phyloP scores from a whole-genome alignment of 2,113 vertebrate species.

The Triplophysa dalaica region DNA sequence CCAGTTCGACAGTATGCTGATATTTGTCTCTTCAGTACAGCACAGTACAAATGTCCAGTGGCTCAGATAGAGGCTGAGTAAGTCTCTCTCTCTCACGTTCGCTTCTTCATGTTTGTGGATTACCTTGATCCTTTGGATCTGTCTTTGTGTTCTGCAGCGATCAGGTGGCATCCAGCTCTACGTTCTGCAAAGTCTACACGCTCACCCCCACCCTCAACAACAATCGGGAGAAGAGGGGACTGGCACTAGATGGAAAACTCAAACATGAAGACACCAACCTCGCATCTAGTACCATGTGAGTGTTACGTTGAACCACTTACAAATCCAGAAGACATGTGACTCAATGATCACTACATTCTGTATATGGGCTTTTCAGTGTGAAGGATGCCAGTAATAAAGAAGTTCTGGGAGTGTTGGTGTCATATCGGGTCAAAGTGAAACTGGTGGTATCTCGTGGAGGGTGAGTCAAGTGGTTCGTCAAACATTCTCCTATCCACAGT shows the following conservation, averaged over 20 bases:
- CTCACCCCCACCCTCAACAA: slow-evolving; percentile 84
- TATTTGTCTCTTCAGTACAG: slow-evolving; percentile 93
- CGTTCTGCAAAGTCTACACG: slow-evolving; percentile 91
- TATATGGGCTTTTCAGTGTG: slow-evolving; percentile 63
- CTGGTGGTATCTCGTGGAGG: slow-evolving; percentile 77
- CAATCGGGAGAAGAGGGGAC: slow-evolving; percentile 87
- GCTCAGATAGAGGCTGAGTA: slow-evolving; percentile 87
- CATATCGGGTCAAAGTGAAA: slow-evolving; percentile 82
- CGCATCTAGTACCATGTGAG: slow-evolving; percentile 89
- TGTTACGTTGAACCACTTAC: background rate
- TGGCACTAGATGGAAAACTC: slow-evolving; percentile 88
- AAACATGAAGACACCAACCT: slow-evolving; percentile 93
- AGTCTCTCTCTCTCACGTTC: slow-evolving; percentile 52
- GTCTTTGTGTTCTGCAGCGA: slow-evolving; percentile 69
- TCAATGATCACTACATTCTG: background rate
- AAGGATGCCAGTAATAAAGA: slow-evolving; percentile 80
- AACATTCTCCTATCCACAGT: background rate
- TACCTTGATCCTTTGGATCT: too few relatives aligned
- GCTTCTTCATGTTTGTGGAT: too few relatives aligned
- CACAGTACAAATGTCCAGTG: slow-evolving; percentile 92
- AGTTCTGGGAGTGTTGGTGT: slow-evolving; percentile 80
- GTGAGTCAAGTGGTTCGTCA: slow-evolving; percentile 61
- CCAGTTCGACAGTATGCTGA: slow-evolving; percentile 90
- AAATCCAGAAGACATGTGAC: background rate
- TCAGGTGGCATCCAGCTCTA: slow-evolving; percentile 87